These are phyloP conservation scores for Nemurella pictetii DNA, from an alignment of 2,888 invertebrate species.

Conservation along the genomic window DNA sequence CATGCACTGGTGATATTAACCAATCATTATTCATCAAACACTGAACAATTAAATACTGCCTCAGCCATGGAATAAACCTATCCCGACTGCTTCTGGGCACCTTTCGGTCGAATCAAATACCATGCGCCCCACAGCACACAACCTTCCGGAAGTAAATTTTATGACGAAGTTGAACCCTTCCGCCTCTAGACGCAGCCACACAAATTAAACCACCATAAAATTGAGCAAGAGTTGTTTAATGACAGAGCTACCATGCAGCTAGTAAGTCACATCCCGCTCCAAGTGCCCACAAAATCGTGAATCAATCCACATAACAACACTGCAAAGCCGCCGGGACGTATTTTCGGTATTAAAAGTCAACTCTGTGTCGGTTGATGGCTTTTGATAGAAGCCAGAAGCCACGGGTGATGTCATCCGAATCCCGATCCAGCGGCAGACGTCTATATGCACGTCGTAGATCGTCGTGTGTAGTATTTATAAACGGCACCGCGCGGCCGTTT, in stretches of 20 bases:
- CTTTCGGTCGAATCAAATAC: no score
- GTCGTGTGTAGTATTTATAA: background rate
- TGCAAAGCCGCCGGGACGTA: constrained; percentile 2
- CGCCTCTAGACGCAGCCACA: background rate
- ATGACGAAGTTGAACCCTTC: background rate
- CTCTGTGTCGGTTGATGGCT: background rate
- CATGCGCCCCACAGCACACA: no score
- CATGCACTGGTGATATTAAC: background rate
- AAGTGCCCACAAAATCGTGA: background rate
- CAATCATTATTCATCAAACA: background rate
- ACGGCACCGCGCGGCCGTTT: background rate
- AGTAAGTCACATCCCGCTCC: background rate
- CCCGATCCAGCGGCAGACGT: background rate
- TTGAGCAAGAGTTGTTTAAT: background rate
- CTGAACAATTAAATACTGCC: no score
- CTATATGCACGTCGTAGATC: background rate
- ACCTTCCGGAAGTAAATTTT: no score
- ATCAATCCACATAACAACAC: background rate
- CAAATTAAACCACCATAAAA: background rate
- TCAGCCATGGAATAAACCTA: no score
- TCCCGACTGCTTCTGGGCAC: no score
- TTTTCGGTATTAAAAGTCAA: constrained; percentile 11
- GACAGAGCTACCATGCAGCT: background rate
- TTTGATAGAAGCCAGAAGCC: constrained; percentile 9
- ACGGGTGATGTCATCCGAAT: background rate